phyloP scores from a whole-genome alignment of 35 echinoderm and acorn worm species.

The Apostichopus californicus region DNA sequence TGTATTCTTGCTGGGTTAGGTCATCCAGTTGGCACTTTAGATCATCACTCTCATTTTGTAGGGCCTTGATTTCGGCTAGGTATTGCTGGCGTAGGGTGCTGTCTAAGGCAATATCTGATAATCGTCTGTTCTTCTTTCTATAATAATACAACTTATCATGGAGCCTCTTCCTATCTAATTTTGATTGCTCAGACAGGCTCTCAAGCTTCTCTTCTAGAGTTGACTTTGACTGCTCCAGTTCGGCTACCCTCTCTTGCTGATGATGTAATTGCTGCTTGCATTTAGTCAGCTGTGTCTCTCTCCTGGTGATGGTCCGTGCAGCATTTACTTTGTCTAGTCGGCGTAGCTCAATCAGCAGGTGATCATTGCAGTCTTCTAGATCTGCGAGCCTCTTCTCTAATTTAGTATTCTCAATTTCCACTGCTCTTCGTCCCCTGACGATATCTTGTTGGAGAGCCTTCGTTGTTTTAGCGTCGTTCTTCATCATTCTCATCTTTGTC shows the following conservation, averaged over 20 bases:
- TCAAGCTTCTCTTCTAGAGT: not conserved
- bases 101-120: slow-evolving; percentile 10
- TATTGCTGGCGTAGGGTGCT: not conserved
- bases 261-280: not conserved
- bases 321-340: not conserved
- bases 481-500: not conserved
- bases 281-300: not conserved
- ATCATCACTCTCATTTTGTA: slow-evolving; percentile 20
- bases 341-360: not conserved
- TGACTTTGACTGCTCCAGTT: not conserved
- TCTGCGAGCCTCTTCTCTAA: slow-evolving; percentile 5
- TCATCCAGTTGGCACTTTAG: slow-evolving; percentile 24
- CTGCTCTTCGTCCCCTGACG: not conserved
- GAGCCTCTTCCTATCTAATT: not conserved
- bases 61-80: slow-evolving; percentile 18
- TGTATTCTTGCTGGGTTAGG: not conserved
- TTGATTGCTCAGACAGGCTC: not conserved
- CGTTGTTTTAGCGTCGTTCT: not conserved
- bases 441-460: not conserved
- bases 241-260: slow-evolving; percentile 2
- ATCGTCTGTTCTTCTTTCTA: not conserved
- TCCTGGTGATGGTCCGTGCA: not conserved
- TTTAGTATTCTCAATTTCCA: slow-evolving; percentile 9
- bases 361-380: not conserved
- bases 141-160: slow-evolving; percentile 14